phyloP scores from a whole-genome alignment of 2,797 vertebrate species.

The Brotula barbata region DNA sequence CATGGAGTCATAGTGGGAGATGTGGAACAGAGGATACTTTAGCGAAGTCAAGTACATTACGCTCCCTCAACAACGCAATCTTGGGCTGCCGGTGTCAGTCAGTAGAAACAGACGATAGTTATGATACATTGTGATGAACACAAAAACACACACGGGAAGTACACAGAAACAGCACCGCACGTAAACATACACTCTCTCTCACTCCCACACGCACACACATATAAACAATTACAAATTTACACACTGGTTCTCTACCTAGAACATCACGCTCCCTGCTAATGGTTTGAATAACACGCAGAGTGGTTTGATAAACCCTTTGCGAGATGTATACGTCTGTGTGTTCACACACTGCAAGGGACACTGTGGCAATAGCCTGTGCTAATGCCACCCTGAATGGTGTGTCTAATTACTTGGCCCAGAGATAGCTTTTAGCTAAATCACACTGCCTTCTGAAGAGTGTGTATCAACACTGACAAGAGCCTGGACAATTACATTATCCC shows the following conservation, averaged over 20 bases:
- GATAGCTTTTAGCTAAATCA: slow-evolving; percentile 89
- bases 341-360: slow-evolving; percentile 51
- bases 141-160: slow-evolving; percentile 28
- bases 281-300: slow-evolving; percentile 81
- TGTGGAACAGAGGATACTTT: slow-evolving; percentile 69
- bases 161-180: slow-evolving; percentile 10
- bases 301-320: slow-evolving; percentile 64
- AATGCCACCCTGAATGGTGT: slow-evolving; percentile 81
- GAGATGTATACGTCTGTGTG: slow-evolving; percentile 26
- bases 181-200: slow-evolving; percentile 28
- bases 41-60: slow-evolving; percentile 73
- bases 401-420: slow-evolving; percentile 85
- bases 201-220: slow-evolving; percentile 15
- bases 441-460: slow-evolving; percentile 82
- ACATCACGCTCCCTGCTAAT: slow-evolving; percentile 77
- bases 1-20: slow-evolving; percentile 68
- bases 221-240: slow-evolving; percentile 59
- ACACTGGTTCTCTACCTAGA: slow-evolving; percentile 64
- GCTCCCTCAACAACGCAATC: slow-evolving; percentile 68
- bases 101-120: slow-evolving; percentile 40
- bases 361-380: slow-evolving; percentile 70
- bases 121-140: slow-evolving; percentile 55
- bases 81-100: slow-evolving; percentile 61
- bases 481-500: slow-evolving; percentile 85
- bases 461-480: slow-evolving; percentile 84